phyloP scores from a whole-genome alignment of 92 coral and sea anemone genomes.

The Actinostola sp. region DNA sequence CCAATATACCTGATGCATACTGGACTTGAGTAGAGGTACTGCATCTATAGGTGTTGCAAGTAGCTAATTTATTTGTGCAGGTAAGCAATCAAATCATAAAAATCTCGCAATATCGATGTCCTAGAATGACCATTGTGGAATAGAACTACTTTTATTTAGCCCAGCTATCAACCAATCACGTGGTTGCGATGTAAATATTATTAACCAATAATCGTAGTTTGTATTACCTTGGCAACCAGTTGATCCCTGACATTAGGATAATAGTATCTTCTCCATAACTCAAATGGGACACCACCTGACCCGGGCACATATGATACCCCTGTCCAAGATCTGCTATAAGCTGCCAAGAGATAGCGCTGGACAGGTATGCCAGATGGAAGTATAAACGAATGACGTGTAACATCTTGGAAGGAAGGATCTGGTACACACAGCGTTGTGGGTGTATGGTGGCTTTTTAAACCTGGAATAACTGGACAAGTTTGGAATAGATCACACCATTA shows the following conservation, averaged over 20 bases:
- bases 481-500: too few relatives aligned
- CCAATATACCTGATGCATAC: too few relatives aligned
- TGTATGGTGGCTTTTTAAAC: slow-evolving; percentile 79
- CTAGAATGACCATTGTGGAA: not conserved
- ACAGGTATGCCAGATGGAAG: slow-evolving; percentile 88
- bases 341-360: slow-evolving; percentile 86
- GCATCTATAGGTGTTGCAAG: too few relatives aligned
- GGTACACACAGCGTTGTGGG: slow-evolving; percentile 93
- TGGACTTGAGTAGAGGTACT: too few relatives aligned
- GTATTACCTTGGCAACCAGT: slow-evolving; percentile 93
- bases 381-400: slow-evolving; percentile 77
- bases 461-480: not conserved
- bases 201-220: too few relatives aligned
- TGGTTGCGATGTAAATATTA: too few relatives aligned
- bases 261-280: slow-evolving; percentile 94
- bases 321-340: slow-evolving; percentile 91
- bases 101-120: not conserved
- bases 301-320: slow-evolving; percentile 65
- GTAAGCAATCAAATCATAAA: not conserved
- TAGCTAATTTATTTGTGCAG: too few relatives aligned
- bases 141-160: too few relatives aligned
- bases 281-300: slow-evolving; percentile 87
- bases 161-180: not conserved
- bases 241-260: slow-evolving; percentile 97
- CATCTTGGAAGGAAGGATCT: slow-evolving; percentile 91